Base-by-base conservation (phyloP, 2,113 vertebrate species). In the Pelodiscus sinensis region DNA sequence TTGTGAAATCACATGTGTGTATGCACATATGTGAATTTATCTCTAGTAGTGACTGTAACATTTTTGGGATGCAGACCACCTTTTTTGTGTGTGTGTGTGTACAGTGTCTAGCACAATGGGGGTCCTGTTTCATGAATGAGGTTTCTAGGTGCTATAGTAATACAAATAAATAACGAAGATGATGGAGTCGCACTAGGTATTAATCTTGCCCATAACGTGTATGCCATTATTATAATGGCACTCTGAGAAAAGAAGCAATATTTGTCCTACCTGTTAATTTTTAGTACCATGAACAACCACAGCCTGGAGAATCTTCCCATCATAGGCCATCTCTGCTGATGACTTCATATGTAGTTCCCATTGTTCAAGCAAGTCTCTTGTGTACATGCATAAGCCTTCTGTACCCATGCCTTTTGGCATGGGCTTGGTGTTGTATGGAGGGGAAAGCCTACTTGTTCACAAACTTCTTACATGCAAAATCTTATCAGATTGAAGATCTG, bases 121-220 rank as follows among this genome's bases (percentile, higher is more conserved):
- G 86, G 51, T 79, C 5, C 51, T 1, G 0, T 29, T 84, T 38
- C 79, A 77, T 62, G 81, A 57, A 71, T 0, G 4, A 55, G 29
- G 18, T 68, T 55, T 0, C 0, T 29, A 62, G 22, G 81, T 9
- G 19, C 38, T 38, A 44, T 22, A 75, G 22, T 75, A 44, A 22
- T 44, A 35, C 15, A 4, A 68, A 16, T 8, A 35, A 35, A 75
- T 38, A 13, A 24, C 44, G 1, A 60, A 29, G 58, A 29, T 14
- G 14, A 68, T 44, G 71, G 38, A 14, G 22, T 75, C 13, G 38
- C 71, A 38, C 38, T 3, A 14, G 11, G 71, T 22, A 44, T 25
- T 44, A 38, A 75, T 75, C 71, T 75, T 22, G 22, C 71, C 38
- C 38, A 75, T 75, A n/a, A 35, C 12, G 11, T 24, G 71, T 13